Conservation (phyloP, 2,888 invertebrate species). For the Tetranychus piercei region DNA sequence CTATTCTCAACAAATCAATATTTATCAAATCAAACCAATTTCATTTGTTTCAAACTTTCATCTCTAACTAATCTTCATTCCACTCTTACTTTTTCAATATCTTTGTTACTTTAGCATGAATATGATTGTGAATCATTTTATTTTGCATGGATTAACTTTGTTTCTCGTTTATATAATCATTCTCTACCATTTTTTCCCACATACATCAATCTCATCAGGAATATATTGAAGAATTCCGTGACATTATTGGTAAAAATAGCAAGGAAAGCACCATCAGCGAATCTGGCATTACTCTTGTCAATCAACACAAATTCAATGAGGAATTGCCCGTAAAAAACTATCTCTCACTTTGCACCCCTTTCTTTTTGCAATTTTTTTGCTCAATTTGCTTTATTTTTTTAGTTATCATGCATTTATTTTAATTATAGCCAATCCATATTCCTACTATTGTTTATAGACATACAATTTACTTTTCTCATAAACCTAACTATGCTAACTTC, state of each 20-base stretch:
- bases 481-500: background rate
- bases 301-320: constrained; percentile 83
- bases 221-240: constrained; percentile 89
- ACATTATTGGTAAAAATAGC: constrained; percentile 47
- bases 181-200: too few relatives aligned
- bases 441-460: too few relatives aligned
- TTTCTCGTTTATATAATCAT: too few relatives aligned
- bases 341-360: background rate
- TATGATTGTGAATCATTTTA: background rate
- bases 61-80: background rate
- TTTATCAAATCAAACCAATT: background rate
- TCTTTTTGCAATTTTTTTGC: background rate
- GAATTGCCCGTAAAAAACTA: constrained; percentile 56
- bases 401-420: background rate
- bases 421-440: background rate
- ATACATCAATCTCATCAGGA: constrained; percentile 35
- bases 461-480: background rate
- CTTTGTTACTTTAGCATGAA: background rate
- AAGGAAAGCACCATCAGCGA: constrained; percentile 73
- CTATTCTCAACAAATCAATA: background rate
- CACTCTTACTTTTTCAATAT: background rate
- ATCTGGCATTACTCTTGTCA: constrained; percentile 79
- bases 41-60: background rate
- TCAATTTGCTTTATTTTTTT: background rate
- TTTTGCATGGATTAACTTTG: background rate